Evolutionary conservation across 2,113 vertebrate genomes (phyloP), one percentile per base, ranked within the genome.

Genomic region (Ailuropoda melanoleuca): DNA sequence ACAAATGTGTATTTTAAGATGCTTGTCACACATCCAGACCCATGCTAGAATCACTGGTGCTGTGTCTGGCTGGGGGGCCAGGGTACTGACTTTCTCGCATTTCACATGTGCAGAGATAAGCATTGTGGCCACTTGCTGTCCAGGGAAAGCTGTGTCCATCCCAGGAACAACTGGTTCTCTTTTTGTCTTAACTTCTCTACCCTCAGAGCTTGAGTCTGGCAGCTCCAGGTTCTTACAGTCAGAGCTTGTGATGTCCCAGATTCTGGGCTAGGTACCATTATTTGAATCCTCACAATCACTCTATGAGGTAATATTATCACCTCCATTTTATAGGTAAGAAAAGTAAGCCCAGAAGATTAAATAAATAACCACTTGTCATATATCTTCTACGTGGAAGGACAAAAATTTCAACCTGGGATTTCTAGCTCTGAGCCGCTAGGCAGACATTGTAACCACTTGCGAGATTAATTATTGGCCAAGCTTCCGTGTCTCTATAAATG

Each of bases 301-400:
- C 31, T 85, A 6, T 15, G 17, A 58, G 8, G 24, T 50, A 53
- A 50, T 17, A 64, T 87, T 66, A 58, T 83, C 24, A 62, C 13
- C 34, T 39, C 23, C 31, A 62, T 43, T 75, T 93, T 48, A 91
- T 24, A 90, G 50, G 53, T 19, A 83, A 93, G 29, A 68, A 90
- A 90, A 75, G 9, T 56, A 60, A 92, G 26, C 24, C 62, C 62
- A 64, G 88, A 83, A 78, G 88, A 88, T 94, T 58, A 90, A 93
- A 37, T 39, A 81, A 64, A 68, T 89, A 50, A 18, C 29, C 31
- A 14, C 77, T 75, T 39, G 37, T 56, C 50, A 37, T 55, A 5
- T 18, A 17, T 93, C 56, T 92, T 77, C 43, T 91, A 55, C 75
- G 48, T 74, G 55, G 50, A 97, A 88, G 84, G 83, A 64, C 18